Evolutionary conservation across 2,888 invertebrate species (phyloP).

Genomic region (Hydropsyche betteni): DNA sequence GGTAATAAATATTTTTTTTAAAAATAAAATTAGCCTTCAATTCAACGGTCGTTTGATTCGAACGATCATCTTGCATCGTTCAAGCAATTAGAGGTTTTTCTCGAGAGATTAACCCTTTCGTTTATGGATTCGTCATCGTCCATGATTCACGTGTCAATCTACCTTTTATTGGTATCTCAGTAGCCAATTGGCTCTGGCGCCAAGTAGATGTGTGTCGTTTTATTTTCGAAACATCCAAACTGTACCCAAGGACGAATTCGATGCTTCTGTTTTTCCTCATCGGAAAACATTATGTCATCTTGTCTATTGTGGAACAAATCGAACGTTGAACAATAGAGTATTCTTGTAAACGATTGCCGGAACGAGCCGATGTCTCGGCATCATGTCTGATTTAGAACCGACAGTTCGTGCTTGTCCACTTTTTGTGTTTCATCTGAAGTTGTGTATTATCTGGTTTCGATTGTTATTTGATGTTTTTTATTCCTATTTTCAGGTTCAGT

Average conservation of each 20-base stretch:
- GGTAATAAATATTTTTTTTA: too few relatives aligned
- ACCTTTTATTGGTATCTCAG: conserved; percentile 14
- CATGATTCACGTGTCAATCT: conserved; percentile 4
- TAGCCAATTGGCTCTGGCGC: conserved; percentile 26
- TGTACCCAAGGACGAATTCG: conserved; percentile 24
- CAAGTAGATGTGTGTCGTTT: conserved; percentile 34
- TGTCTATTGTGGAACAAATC: conserved; percentile 1
- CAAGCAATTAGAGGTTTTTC: too few relatives aligned
- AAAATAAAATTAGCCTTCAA: too few relatives aligned
- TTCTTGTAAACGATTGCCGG: neutral
- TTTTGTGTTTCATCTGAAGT: too few relatives aligned
- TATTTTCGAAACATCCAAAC: conserved; percentile 32
- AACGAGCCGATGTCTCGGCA: neutral
- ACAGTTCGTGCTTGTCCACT: too few relatives aligned
- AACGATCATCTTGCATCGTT: too few relatives aligned
- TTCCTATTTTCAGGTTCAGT: conserved; percentile 77
- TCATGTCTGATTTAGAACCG: too few relatives aligned
- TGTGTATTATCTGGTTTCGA: too few relatives aligned
- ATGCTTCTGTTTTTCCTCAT: neutral
- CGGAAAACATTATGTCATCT: neutral
- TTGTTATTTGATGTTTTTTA: neutral
- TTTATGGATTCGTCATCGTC: neutral
- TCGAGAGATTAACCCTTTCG: too few relatives aligned
- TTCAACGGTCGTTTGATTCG: too few relatives aligned
- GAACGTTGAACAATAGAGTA: conserved; percentile 4